Base-by-base conservation (phyloP, 1,140 invertebrate species). In the Drosophila funebris region DNA sequence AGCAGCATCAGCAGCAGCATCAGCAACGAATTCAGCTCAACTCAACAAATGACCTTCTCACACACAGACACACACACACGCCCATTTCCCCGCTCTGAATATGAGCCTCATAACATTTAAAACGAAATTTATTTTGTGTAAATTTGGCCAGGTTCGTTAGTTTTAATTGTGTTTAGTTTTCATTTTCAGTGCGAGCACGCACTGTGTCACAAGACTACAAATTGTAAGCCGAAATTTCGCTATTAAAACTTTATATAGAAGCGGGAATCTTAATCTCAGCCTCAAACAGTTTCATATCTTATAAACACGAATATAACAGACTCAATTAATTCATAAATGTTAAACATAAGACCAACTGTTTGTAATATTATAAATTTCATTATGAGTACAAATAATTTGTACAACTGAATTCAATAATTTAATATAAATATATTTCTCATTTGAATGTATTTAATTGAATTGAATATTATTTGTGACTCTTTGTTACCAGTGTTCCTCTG, bases 111-210 rank as follows among this genome's bases (percentile, higher is more conserved):
- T 84, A 84, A 84, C 80, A 84, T 83, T 84, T 84, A 84, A 84
- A 84, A 79, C 76, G 44, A 84, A 84, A 84, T 84, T 84, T 79
- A 84, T 84, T 84, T 84, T 84, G 80, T 79, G 80, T 69, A 84
- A 84, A 84, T 84, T 84, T 84, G 79, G 80, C 80, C 69, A 84
- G 80, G 76, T 84, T 84, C 80, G 81, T 84, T 84, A 84, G 81
- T 84, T 84, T 79, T 84, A 79, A 84, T 84, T 84, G 81, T 84
- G 80, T 84, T 84, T 84, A 84, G 80, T 84, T 84, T 84, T 76
- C 80, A 84, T 84, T 84, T 84, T 78, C 54, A 60, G 54, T 48
- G 13, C 50, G 14, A 36, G 31, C 33, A 53, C 9, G 39, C 66
- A 72, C 36, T 61, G 72, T 46, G 60, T 48, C 11, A 14, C 29